phyloP scores from a whole-genome alignment of 2,113 vertebrate genomes.

The Muscicapa adusta region DNA sequence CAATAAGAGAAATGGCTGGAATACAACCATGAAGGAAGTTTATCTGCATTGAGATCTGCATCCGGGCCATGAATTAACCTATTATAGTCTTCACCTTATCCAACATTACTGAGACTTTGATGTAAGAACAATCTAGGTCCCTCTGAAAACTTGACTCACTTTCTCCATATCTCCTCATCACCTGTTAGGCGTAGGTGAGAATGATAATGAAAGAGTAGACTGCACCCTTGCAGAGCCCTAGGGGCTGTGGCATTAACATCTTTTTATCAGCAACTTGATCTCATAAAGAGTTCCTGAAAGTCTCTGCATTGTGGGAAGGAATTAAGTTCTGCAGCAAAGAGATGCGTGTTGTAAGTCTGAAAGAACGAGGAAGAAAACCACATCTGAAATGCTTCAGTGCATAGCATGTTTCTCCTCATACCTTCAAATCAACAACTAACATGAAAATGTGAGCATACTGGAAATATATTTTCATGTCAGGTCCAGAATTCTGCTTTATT shows the following conservation, averaged over 20 bases:
- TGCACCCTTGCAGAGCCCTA: neutral
- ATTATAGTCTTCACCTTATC: neutral
- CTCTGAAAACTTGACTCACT: neutral
- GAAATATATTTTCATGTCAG: neutral
- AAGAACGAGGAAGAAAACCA: neutral
- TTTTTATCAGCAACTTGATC: constrained; percentile 3
- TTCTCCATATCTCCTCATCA: neutral
- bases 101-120: neutral
- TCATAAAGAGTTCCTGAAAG: constrained; percentile 28
- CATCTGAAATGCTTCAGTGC: neutral
- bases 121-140: neutral
- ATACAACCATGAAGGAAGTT: neutral
- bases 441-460: neutral
- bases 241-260: neutral
- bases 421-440: neutral
- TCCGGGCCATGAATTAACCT: neutral
- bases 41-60: neutral
- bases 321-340: neutral
- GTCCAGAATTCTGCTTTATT: neutral
- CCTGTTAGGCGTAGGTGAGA: neutral
- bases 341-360: neutral
- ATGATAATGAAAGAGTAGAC: neutral
- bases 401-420: neutral
- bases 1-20: neutral
- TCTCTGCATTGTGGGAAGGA: neutral